Percentiles rank a stretch among this genome's conserved stretches.
These are phyloP conservation scores for Thereuonema tuberculata DNA, from an alignment of 1,140 invertebrate genomes.

Conservation along the genomic window DNA sequence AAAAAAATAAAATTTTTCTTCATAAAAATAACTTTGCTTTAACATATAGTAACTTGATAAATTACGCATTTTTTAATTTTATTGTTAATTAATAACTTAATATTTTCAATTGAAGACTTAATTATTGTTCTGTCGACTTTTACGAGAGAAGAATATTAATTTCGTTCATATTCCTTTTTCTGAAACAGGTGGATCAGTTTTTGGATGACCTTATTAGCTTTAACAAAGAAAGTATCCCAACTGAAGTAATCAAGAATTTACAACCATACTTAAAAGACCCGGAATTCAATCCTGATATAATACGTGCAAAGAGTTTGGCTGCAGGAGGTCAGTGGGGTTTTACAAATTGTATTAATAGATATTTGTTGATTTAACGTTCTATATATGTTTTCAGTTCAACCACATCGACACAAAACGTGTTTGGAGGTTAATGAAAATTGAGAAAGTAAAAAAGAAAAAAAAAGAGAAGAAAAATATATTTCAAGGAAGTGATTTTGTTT, in stretches of 20 bases:
- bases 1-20: no score
- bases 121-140: no score
- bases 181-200: slow-evolving; percentile 58
- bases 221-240: slow-evolving; percentile 93
- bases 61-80: no score
- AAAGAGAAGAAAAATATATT: background rate
- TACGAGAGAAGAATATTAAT: no score
- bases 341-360: background rate
- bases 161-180: no score
- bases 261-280: slow-evolving; percentile 73
- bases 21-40: no score
- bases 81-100: no score
- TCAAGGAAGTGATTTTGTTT: background rate
- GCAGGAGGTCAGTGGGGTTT: slow-evolving; percentile 50
- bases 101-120: no score
- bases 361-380: background rate
- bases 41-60: no score
- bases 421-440: no score
- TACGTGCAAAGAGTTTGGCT: slow-evolving; percentile 77
- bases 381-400: background rate
- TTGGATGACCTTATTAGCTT: slow-evolving; percentile 80
- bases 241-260: slow-evolving; percentile 82
- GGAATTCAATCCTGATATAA: slow-evolving; percentile 88
- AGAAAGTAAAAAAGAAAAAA: no score
- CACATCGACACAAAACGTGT: background rate